These are phyloP conservation scores for Augochlorella aurata DNA, from an alignment of 2,888 invertebrate species.

Conservation along the genomic window DNA sequence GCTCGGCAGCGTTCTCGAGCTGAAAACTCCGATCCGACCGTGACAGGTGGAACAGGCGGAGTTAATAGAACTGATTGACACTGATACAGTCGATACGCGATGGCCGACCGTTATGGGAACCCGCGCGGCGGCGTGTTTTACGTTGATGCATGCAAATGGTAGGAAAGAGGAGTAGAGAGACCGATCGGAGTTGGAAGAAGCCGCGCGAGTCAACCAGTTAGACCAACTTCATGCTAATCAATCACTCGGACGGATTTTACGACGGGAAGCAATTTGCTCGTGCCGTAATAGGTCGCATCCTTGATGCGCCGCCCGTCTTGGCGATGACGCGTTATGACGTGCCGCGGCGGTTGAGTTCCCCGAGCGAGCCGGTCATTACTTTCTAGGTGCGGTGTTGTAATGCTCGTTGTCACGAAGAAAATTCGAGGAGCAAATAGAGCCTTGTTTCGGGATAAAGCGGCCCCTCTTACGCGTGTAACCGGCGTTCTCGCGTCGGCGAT, in stretches of 20 bases:
- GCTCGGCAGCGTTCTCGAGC: not conserved
- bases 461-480: not conserved
- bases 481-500: not conserved
- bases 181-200: conserved; percentile 26
- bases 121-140: conserved; percentile 20
- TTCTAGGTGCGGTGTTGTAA: conserved; percentile 37
- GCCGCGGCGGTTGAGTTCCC: conserved; percentile 41
- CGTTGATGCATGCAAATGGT: conserved; percentile 8
- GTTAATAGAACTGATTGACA: conserved; percentile 50
- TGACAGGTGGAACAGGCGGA: conserved; percentile 7
- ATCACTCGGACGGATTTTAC: conserved; percentile 74
- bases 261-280: conserved; percentile 73
- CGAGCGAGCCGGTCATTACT: conserved; percentile 54
- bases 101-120: conserved; percentile 40
- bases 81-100: conserved; percentile 50
- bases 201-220: conserved; percentile 66
- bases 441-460: conserved; percentile 16
- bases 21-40: conserved; percentile 47
- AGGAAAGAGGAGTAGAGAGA: not conserved
- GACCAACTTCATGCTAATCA: conserved; percentile 74
- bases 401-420: conserved; percentile 27
- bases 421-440: conserved; percentile 30
- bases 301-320: conserved; percentile 65
- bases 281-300: conserved; percentile 71
- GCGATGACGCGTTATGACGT: conserved; percentile 70